Base-by-base conservation (phyloP, 2,113 vertebrate genomes). In the Polypterus bichir region DNA sequence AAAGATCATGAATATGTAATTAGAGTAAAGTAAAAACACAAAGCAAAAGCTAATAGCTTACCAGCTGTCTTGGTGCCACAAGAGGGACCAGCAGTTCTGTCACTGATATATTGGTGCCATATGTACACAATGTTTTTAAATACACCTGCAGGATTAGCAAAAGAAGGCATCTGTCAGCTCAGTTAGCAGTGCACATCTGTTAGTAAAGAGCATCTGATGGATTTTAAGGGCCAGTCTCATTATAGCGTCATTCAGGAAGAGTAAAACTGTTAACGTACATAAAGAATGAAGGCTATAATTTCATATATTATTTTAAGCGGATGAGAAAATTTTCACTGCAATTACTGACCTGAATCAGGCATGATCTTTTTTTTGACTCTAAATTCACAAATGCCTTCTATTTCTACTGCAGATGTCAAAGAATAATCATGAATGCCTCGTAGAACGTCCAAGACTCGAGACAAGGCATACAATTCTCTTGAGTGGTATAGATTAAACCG, bases 91-190 rank as follows among this genome's bases (percentile, higher is more conserved):
- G 9, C 46, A 7, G 27, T 44, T 57, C 56, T 44, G 56, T 44
- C 56, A 57, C 56, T 57, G 56, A 57, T 57, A 27, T 57, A 57
- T 57, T 7, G 8, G 11, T 45, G 56, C 56, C 56, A 57, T 57
- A 57, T 57, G 56, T 45, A 57, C 56, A 45, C 56, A 57, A 44
- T 57, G 56, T 9, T 5, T 27, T 57, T 57, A 57, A 57, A 57
- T 57, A 57, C 56, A 57, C 56, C 56, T 57, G 56, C 56, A 57
- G 56, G 56, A 57, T 57, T 57, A 57, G 56, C 56, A 7, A 57
- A 57, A 57, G 56, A 57, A 27, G 56, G 56, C 56, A 57, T 57
- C 56, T 57, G 56, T 57, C 56, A 57, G 3, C 27, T 57, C 56
- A 57, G 46, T 57, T 57, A 57, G 9, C 10, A 9, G 27, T 3